Evolutionary conservation across 2,888 invertebrate species (phyloP).

Genomic region (Lumbricus terrestris): DNA sequence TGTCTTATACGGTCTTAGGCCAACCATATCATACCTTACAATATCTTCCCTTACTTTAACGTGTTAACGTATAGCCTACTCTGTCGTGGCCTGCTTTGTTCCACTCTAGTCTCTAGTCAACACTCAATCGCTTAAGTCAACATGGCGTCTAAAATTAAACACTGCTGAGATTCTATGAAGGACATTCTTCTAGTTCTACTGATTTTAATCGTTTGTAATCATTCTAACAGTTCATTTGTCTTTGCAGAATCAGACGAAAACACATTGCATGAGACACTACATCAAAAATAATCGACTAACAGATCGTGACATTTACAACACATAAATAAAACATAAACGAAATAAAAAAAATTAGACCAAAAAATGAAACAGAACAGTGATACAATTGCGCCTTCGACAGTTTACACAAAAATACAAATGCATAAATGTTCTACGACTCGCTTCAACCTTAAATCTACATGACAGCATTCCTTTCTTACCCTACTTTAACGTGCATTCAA

Average conservation of each 20-base stretch:
- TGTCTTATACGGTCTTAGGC: no score
- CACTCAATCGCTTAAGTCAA: neutral
- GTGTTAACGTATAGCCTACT: no score
- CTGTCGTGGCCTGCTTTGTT: neutral
- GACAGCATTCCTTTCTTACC: no score
- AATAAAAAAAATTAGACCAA: no score
- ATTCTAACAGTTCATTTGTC: neutral
- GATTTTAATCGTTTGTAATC: neutral
- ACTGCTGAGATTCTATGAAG: neutral
- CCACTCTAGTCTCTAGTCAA: neutral
- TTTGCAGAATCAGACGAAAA: neutral
- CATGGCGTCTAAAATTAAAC: neutral
- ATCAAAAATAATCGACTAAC: neutral
- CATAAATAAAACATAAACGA: neutral
- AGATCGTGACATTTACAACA: neutral
- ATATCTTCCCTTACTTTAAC: neutral
- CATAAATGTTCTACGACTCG: neutral
- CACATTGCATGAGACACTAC: neutral
- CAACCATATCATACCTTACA: no score
- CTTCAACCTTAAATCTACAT: neutral
- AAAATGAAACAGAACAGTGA: neutral
- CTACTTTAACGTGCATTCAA: no score
- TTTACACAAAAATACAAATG: neutral
- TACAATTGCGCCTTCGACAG: neutral
- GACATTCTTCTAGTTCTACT: neutral